Conservation (phyloP, 2,113 vertebrate species). For the Siphamia tubifer region DNA sequence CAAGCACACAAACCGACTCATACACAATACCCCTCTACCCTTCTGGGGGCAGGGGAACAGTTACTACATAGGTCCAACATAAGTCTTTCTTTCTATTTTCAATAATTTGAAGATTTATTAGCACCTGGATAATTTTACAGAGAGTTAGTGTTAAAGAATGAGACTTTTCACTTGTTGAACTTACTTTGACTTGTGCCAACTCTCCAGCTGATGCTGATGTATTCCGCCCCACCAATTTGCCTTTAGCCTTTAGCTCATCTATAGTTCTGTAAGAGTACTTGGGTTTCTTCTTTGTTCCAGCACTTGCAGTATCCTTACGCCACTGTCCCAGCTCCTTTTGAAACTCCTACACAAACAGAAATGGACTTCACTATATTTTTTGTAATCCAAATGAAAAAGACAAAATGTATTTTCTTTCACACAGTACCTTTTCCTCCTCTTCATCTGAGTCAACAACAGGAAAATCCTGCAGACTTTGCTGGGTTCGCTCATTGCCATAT, state of each 20-base stretch:
- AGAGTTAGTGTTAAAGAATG: neutral
- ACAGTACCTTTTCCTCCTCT: slow-evolving; percentile 91
- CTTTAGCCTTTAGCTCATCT: slow-evolving; percentile 94
- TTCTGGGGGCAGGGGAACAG: no score
- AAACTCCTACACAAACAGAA: slow-evolving; percentile 83
- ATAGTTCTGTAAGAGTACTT: slow-evolving; percentile 95
- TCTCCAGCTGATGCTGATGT: slow-evolving; percentile 90
- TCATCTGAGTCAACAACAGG: slow-evolving; percentile 94
- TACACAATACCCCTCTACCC: no score
- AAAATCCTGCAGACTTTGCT: slow-evolving; percentile 93
- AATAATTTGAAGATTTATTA: no score
- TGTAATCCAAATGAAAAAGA: neutral
- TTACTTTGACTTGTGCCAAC: slow-evolving; percentile 92
- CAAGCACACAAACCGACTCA: no score
- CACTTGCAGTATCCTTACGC: slow-evolving; percentile 89
- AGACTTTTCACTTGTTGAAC: slow-evolving; percentile 1
- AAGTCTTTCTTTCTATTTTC: no score
- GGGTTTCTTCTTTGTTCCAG: slow-evolving; percentile 89
- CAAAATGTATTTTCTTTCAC: neutral
- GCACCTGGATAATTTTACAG: neutral
- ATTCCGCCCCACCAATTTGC: slow-evolving; percentile 82
- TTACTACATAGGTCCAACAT: no score
- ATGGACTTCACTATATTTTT: neutral
- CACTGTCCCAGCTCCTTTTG: slow-evolving; percentile 96
- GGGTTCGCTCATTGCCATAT: slow-evolving; percentile 91